Percentiles rank a stretch among this genome's conserved stretches.
These are phyloP conservation scores for Pseudochromis fuscus DNA, from an alignment of 2,797 vertebrate species.

Conservation along the genomic window DNA sequence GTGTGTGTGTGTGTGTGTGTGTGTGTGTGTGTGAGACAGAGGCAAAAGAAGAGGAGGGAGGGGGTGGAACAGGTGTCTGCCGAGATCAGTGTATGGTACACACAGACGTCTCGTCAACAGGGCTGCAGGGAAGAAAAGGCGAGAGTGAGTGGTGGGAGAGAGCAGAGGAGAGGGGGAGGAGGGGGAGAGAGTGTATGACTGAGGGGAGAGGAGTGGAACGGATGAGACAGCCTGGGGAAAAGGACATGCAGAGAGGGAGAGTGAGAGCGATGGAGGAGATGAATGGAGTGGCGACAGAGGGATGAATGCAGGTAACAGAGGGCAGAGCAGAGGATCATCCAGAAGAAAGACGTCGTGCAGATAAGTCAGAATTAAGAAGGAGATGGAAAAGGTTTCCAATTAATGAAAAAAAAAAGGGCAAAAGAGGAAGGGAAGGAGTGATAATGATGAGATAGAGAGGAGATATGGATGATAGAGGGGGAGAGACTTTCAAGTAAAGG, in stretches of 20 bases:
- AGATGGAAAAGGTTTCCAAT: slow-evolving; percentile 58
- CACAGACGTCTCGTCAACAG: slow-evolving; percentile 74
- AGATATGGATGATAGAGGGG: slow-evolving; percentile 52
- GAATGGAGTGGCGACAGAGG: slow-evolving; percentile 51
- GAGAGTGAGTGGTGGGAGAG: slow-evolving; percentile 49
- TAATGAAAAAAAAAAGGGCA: slow-evolving; percentile 54
- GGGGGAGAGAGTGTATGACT: slow-evolving; percentile 38
- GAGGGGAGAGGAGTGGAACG: slow-evolving; percentile 52
- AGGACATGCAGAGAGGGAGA: slow-evolving; percentile 51
- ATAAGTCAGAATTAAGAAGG: slow-evolving; percentile 38
- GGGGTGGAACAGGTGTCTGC: slow-evolving; percentile 82
- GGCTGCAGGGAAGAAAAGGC: slow-evolving; percentile 65
- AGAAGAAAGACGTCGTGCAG: slow-evolving; percentile 29
- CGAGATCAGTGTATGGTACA: slow-evolving; percentile 77
- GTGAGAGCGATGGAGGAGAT: slow-evolving; percentile 32
- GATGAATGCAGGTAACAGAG: slow-evolving; percentile 64
- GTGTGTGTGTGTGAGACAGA: slow-evolving; percentile 8
- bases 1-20: slow-evolving; percentile 11
- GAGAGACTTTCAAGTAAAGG: slow-evolving; percentile 52
- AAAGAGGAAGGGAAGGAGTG: slow-evolving; percentile 35
- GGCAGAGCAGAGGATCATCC: slow-evolving; percentile 25
- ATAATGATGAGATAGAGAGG: slow-evolving; percentile 50
- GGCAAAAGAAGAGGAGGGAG: slow-evolving; percentile 30
- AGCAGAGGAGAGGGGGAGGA: not conserved
- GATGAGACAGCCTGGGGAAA: slow-evolving; percentile 62